Base-by-base conservation (phyloP, 2,888 invertebrate species). In the Agrotis exclamationis region DNA sequence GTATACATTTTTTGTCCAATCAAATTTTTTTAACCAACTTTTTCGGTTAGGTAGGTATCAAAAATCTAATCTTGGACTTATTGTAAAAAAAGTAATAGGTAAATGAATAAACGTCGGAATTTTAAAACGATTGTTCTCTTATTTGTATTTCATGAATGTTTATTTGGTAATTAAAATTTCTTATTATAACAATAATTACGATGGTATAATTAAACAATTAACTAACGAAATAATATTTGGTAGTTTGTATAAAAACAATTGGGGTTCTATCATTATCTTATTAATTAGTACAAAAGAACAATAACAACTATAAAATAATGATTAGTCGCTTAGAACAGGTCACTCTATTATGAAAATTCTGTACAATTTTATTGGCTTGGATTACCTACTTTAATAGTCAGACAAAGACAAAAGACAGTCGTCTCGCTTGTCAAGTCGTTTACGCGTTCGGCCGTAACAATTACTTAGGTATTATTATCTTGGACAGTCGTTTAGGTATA, bases 381-480 rank as follows among this genome's bases (percentile, higher is more conserved):
- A 56, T 62, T 70, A 63, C 48, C 33, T 56, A 56, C 56, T 20
- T 33, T 56, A 67, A 67, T 62, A 33, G 65, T 74, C 56, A 78
- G 74, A 81, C 51, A 76, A 51, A 60, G 73, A 83, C 69, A 64
- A 58, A 82, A 79, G 76, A 66, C 59, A 70, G 70, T 78, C 70
- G 84, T 85, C 85, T 85, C 86, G 84, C 80, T 88, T 87, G 82
- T 82, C 57, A 72, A 70, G 88, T 88, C 88, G 87, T 92, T 91
- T 92, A 89, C 89, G 90, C 91, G 91, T 87, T 88, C 85, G 85
- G 83, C 83, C 85, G 91, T 88, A 91, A 92, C 93, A 94, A 94
- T 94, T 93, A 93, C 94, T 92, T 89, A 88, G 88, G 89, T 87
- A 93, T 93, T 92, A 93, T 93, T 92, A 92, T 88, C 90, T 87